These are phyloP conservation scores for Chauna torquata DNA, from an alignment of 2,113 vertebrate species.

Conservation along the genomic window DNA sequence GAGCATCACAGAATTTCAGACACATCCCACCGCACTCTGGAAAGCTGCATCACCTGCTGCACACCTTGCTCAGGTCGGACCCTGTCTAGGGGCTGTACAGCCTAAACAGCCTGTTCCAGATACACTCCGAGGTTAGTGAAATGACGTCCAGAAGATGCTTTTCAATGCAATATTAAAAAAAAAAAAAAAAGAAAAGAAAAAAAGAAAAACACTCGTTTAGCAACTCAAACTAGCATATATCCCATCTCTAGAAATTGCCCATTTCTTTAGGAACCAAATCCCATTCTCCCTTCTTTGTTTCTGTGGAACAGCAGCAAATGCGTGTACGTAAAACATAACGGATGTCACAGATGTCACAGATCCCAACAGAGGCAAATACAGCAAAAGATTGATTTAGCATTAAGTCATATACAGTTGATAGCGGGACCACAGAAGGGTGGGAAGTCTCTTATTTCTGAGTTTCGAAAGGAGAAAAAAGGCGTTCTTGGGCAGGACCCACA, in stretches of 20 bases:
- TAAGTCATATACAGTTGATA: neutral
- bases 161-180: neutral
- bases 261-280: neutral
- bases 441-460: neutral
- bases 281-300: conserved; percentile 4
- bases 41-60: neutral
- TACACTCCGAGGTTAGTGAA: neutral
- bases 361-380: neutral
- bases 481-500: neutral
- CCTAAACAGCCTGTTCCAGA: conserved; percentile 1
- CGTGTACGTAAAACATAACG: neutral
- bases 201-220: neutral
- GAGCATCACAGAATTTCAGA: neutral
- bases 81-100: neutral
- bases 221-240: neutral
- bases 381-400: neutral
- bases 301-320: neutral
- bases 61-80: neutral
- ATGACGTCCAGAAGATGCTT: neutral
- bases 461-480: neutral
- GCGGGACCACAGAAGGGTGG: neutral
- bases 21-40: neutral
- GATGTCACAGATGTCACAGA: neutral
- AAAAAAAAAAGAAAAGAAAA: neutral
- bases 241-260: conserved; percentile 17